Evolutionary conservation across 2,797 vertebrate species (phyloP), one percentile per base, ranked within the genome.

Genomic region (Dromococcyx pavoninus): DNA sequence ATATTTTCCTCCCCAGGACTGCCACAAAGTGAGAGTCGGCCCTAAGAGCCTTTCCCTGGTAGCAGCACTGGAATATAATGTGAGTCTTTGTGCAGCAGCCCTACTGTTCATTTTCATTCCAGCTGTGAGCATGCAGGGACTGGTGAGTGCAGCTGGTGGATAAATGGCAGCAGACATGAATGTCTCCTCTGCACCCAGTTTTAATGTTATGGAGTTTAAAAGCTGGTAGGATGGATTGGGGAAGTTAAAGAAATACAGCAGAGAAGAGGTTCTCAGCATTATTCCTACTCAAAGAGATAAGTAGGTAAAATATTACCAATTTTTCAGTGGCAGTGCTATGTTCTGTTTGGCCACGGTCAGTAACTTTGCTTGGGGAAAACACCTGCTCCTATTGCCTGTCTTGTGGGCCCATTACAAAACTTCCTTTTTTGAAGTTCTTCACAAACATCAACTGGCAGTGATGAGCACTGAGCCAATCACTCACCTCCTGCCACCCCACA

Each of bases 401-500:
- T 50, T 53, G 53, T 32, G 89, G 41, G 46, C 13, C 78, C 22
- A 80, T 95, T 91, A 91, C 80, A 82, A 85, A 91, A 90, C 61
- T 88, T 89, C 86, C 86, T 85, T 84, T 41, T 71, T 46, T 46
- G 17, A 65, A 65, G 37, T 51, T 54, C 67, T 81, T 51, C 10
- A 6, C 35, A 60, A 33, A 76, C 83, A 56, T 74, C n/a, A 3
- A 1, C 58, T n/a, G 35, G 54, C 14, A 51, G 56, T 2, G 9
- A 54, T 13, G 70, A 69, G 76, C 10, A 7, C 66, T n/a, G 43
- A 70, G 30, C 33, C 85, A 44, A 61, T 28, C 7, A 0, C 69
- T 60, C 69, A 32, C 65, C 74, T 69, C n/a, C 57, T 17, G 3
- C 51, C 30, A 15, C 32, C 51, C 22, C 1, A 2, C 53, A 28